Conservation (phyloP, 2,888 invertebrate genomes). For the Noctua janthina region DNA sequence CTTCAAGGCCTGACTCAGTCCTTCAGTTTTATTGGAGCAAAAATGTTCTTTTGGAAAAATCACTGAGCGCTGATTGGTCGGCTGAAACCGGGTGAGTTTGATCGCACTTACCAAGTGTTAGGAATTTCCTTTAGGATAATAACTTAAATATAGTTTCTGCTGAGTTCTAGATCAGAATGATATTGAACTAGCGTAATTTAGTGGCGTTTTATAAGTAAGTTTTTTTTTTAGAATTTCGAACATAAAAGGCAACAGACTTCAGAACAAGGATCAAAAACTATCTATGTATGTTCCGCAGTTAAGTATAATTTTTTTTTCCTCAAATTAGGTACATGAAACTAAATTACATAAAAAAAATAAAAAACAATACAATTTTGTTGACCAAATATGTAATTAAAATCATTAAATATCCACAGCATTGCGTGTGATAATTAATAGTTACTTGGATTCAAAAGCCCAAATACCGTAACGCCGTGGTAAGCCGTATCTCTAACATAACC, state of each 20-base stretch:
- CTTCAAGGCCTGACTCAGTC: conserved; percentile 43
- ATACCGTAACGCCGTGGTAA: neutral
- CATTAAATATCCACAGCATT: too few relatives aligned
- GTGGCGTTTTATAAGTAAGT: too few relatives aligned
- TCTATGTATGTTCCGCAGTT: too few relatives aligned
- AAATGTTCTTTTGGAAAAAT: conserved; percentile 53
- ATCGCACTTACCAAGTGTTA: conserved; percentile 37
- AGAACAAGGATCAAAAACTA: too few relatives aligned
- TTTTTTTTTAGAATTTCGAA: too few relatives aligned
- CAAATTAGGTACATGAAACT: too few relatives aligned
- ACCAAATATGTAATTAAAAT: too few relatives aligned
- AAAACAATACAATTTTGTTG: too few relatives aligned
- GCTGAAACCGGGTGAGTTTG: conserved; percentile 47
- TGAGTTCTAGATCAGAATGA: neutral
- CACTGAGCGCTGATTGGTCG: conserved; percentile 44
- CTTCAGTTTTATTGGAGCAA: conserved; percentile 46
- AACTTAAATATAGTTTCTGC: neutral
- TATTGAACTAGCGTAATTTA: too few relatives aligned
- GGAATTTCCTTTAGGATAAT: neutral
- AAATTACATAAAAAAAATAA: too few relatives aligned
- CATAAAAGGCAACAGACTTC: too few relatives aligned
- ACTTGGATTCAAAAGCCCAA: conserved; percentile 5
- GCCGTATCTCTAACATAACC: neutral
- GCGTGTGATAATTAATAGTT: conserved; percentile 1
- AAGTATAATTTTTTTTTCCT: too few relatives aligned